Base-by-base conservation (phyloP, 1,140 invertebrate species). In the Periplaneta americana region DNA sequence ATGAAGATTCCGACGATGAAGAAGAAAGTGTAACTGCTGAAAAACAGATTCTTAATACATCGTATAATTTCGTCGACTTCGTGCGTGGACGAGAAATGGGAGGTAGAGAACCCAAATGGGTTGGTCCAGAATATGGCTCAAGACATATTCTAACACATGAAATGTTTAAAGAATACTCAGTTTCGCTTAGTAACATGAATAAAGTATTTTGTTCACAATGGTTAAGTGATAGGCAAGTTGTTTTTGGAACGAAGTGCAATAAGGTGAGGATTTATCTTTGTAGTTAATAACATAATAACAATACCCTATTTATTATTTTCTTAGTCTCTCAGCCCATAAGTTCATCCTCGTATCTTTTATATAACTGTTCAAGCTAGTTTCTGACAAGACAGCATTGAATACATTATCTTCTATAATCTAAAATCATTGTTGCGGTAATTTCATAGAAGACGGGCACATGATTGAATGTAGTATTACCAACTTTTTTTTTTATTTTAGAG, bases 151-250 rank as follows among this genome's bases (percentile, higher is more conserved):
- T 97, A 74, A 96, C 95, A 0, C 95, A 97, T 87, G 95, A 96
- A 88, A 94, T 97, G 91, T 94, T 96, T 84, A 94, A 94, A 87
- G 96, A 97, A 88, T 94, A 94, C 78, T 92, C 95, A 6, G 92
- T 97, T 85, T 93, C 91, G 87, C 90, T 97, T 80, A 94, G 93
- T 84, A 96, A 94, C 87, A 95, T 98, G 88, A 98, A 99, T 89
- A 99, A 99, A 91, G 95, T 98, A 74, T 98, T 98, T 90, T 97
- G 97, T 88, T 97, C 97, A 0, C 95, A 98, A 88, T 99, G 98
- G 97, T 90, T 99, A 28, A 97, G 95, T 85, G 96, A 98, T 89
- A 91, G 96, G 86, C 97, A 98, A 91, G 95, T 98, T 82, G 96
- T 98, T 6, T 97, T 98, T 88, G 97, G 97, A 39, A 98, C 97